Evolutionary conservation across 2,888 invertebrate genomes (phyloP).

Genomic region (Perizoma flavofasciatum): DNA sequence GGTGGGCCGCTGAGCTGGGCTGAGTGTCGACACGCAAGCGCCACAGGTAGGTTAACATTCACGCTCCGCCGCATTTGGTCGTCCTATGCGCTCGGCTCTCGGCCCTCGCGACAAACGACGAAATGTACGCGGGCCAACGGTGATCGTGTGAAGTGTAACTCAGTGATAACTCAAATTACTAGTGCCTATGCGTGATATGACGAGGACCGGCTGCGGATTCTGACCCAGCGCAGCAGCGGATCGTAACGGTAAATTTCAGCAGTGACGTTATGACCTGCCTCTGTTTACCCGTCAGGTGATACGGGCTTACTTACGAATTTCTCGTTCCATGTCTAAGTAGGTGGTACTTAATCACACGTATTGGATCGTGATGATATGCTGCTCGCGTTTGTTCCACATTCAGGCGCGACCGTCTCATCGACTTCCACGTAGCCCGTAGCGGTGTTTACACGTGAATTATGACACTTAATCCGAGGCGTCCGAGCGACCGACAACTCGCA

Average conservation of each 20-base stretch:
- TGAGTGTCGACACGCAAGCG: slow-evolving; percentile 77
- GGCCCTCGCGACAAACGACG: slow-evolving; percentile 65
- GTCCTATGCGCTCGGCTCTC: slow-evolving; percentile 71
- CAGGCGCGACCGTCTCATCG: slow-evolving; percentile 46
- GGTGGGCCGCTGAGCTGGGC: slow-evolving; percentile 38
- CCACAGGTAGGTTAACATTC: slow-evolving; percentile 81
- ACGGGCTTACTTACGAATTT: slow-evolving; percentile 38
- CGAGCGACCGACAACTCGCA: slow-evolving; percentile 43
- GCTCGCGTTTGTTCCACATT: slow-evolving; percentile 60
- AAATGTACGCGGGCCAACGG: slow-evolving; percentile 72
- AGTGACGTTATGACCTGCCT: slow-evolving; percentile 68
- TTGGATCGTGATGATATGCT: slow-evolving; percentile 32
- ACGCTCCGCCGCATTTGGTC: slow-evolving; percentile 80
- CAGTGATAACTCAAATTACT: slow-evolving; percentile 59
- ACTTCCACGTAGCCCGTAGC: slow-evolving; percentile 72
- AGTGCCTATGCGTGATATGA: slow-evolving; percentile 70
- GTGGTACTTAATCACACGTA: slow-evolving; percentile 11
- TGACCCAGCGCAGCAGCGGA: slow-evolving; percentile 66
- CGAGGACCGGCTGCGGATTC: slow-evolving; percentile 58
- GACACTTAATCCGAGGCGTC: slow-evolving; percentile 60
- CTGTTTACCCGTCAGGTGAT: slow-evolving; percentile 79
- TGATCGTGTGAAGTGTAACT: slow-evolving; percentile 72
- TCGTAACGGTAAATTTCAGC: slow-evolving; percentile 79
- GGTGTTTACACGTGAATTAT: slow-evolving; percentile 78
- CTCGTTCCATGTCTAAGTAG: slow-evolving; percentile 17